These are phyloP conservation scores for Troides helena DNA, from an alignment of 2,888 invertebrate genomes.

Conservation along the genomic window DNA sequence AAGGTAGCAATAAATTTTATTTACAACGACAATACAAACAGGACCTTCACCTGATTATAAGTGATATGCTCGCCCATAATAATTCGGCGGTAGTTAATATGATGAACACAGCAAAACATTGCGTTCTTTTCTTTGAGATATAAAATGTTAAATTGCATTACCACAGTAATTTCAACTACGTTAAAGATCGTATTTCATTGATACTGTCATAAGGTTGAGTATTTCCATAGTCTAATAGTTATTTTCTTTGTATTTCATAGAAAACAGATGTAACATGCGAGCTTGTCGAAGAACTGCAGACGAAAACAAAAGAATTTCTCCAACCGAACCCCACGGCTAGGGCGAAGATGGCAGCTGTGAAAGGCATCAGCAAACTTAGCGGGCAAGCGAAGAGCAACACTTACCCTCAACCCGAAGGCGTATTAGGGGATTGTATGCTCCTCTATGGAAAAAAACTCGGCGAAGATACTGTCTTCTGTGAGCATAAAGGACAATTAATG, in stretches of 20 bases:
- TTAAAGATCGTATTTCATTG: background rate
- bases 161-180: background rate
- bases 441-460: constrained; percentile 97
- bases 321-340: constrained; percentile 99
- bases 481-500: constrained; percentile 39
- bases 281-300: constrained; percentile 96
- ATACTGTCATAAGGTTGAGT: background rate
- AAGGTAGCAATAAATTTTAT: no score
- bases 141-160: no score
- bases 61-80: no score
- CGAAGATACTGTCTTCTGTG: constrained; percentile 95
- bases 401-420: constrained; percentile 99
- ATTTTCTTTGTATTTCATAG: constrained; percentile 71
- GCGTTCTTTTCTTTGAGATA: no score
- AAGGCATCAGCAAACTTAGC: constrained; percentile 97
- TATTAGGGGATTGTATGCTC: constrained; percentile 97
- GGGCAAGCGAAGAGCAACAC: constrained; percentile 98
- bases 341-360: constrained; percentile 96
- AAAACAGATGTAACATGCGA: constrained; percentile 99
- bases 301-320: constrained; percentile 98
- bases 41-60: no score
- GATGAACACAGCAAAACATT: no score
- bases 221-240: background rate
- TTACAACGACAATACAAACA: no score
- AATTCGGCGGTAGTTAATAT: no score